Evolutionary conservation across 2,888 invertebrate species (phyloP), one percentile per base, ranked within the genome.

Genomic region (Syrista parreyssii): DNA sequence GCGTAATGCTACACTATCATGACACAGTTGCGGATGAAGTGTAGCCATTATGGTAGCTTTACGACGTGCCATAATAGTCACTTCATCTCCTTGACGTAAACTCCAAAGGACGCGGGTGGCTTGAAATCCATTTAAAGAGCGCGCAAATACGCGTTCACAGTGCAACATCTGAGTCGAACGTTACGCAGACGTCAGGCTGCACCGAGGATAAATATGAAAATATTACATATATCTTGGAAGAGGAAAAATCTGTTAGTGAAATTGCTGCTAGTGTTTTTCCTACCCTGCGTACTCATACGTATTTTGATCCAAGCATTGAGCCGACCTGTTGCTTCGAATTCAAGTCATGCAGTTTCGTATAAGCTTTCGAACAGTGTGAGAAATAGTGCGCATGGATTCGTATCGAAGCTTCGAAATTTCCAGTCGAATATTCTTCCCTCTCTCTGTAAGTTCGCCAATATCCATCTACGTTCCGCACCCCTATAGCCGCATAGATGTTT

Each of bases 401-500:
- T 23, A 55, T 23, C 55, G 23, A 55, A 55, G 55, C 23, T 55
- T 55, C 55, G 55, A 55, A 23, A 55, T 55, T 55, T 55, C 23
- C 55, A 55, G 55, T 55, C 55, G 55, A 55, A 73, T 76, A 36
- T 76, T 69, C 23, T 31, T 40, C 23, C 23, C 30, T 73, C 77
- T 75, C 75, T 76, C 23, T 72, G 33, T 36, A 55, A 23, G 40
- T 71, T 55, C 68, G 55, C 77, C 79, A 79, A 76, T 30, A 71
- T 36, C 75, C 80, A 76, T 75, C 74, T 68, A 74, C 76, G 77
- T 81, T 84, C 78, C 80, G 79, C 80, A 80, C 74, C 73, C 68
- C 80, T 80, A 78, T 69, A 76, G 76, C 80, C 73, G 75, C 80
- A 79, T 80, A 77, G 83, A 81, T 80, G 82, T 81, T 81, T 40